Conservation (phyloP, 1,140 invertebrate genomes). For the Lepidotrigona ventralis region DNA sequence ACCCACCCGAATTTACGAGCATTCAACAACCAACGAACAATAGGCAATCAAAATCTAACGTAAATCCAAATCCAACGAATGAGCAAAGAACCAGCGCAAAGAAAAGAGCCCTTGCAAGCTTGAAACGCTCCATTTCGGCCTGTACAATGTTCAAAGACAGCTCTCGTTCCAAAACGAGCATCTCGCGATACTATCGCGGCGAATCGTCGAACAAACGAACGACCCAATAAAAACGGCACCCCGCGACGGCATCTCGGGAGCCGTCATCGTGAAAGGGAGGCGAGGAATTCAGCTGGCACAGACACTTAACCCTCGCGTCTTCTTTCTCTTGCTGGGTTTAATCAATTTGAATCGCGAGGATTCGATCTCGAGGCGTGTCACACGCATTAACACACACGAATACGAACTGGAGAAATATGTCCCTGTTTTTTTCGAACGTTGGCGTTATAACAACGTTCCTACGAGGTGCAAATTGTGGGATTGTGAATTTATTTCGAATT, state of each 20-base stretch:
- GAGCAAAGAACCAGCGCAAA: too few relatives aligned
- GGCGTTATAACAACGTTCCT: too few relatives aligned
- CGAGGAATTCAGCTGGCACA: neutral
- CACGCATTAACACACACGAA: too few relatives aligned
- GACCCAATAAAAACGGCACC: constrained; percentile 18
- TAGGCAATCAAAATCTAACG: neutral
- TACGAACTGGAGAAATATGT: too few relatives aligned
- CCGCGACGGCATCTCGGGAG: constrained; percentile 6
- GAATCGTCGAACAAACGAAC: neutral
- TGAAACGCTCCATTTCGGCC: neutral
- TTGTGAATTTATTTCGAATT: too few relatives aligned
- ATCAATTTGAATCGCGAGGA: too few relatives aligned
- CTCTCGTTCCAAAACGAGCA: neutral
- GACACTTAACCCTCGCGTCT: neutral
- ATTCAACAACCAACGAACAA: neutral
- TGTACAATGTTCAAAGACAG: neutral
- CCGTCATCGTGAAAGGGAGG: constrained; percentile 7
- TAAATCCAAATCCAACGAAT: neutral
- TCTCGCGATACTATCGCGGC: neutral
- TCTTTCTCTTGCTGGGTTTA: too few relatives aligned
- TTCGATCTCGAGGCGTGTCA: too few relatives aligned
- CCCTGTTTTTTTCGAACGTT: too few relatives aligned
- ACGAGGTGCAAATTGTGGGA: too few relatives aligned
- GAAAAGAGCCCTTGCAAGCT: neutral
- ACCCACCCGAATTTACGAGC: neutral